These are phyloP conservation scores for Doryteuthis pealeii DNA, from an alignment of 1,140 invertebrate species.

Conservation along the genomic window DNA sequence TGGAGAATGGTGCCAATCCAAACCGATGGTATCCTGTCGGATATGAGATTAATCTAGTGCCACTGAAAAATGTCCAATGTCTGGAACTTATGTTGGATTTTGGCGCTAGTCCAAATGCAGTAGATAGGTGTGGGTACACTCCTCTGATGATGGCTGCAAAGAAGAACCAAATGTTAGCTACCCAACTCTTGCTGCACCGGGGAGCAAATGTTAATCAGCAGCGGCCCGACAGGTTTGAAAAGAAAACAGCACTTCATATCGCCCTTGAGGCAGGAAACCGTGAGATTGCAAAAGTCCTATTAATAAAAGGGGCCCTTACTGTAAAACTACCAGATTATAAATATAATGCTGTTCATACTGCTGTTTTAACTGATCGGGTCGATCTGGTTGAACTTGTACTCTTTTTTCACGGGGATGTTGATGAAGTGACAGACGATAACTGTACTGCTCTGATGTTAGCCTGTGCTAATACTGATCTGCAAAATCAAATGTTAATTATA, in stretches of 20 bases:
- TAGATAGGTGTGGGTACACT: constrained; percentile 73
- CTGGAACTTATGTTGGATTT: constrained; percentile 79
- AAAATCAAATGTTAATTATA: constrained; percentile 67
- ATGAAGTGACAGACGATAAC: constrained; percentile 67
- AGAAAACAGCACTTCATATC: constrained; percentile 78
- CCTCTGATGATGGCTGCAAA: constrained; percentile 72
- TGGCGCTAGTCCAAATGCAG: constrained; percentile 83
- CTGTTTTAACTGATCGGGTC: constrained; percentile 66
- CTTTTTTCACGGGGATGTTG: constrained; percentile 69
- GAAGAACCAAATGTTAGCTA: constrained; percentile 57
- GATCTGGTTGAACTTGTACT: constrained; percentile 66
- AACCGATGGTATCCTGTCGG: constrained; percentile 77
- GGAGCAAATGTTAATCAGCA: constrained; percentile 75
- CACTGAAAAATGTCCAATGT: constrained; percentile 73
- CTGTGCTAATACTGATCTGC: constrained; percentile 75
- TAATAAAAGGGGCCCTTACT: constrained; percentile 75
- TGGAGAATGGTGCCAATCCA: constrained; percentile 72
- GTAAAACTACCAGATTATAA: constrained; percentile 70
- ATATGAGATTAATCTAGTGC: constrained; percentile 82
- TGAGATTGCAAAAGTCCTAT: constrained; percentile 76
- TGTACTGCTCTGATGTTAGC: constrained; percentile 84
- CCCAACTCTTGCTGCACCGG: constrained; percentile 77
- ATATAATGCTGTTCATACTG: constrained; percentile 80
- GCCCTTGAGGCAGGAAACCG: constrained; percentile 77
- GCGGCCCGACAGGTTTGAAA: constrained; percentile 49